phyloP scores from a whole-genome alignment of 2,888 invertebrate species.

The Ophioninae sp. region DNA sequence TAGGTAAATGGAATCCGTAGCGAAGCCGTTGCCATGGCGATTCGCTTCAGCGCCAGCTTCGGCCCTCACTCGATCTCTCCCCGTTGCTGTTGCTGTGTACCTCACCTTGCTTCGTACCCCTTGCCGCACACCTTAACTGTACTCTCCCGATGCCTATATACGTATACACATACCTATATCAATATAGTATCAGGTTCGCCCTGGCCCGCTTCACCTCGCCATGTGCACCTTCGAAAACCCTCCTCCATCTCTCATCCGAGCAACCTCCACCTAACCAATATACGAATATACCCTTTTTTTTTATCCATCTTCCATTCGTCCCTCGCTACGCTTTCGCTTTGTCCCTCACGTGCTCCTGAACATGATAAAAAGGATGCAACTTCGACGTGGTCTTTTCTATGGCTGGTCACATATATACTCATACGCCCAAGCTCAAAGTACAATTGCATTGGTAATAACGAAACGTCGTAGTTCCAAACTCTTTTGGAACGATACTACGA shows the following conservation, averaged over 20 bases:
- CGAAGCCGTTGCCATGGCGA: slow-evolving; percentile 80
- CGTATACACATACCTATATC: not conserved
- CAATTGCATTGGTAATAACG: not conserved
- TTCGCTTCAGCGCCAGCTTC: slow-evolving; percentile 72
- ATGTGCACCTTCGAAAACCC: slow-evolving; percentile 38
- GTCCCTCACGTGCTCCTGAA: slow-evolving; percentile 42
- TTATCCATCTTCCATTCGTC: slow-evolving; percentile 10
- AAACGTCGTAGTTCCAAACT: slow-evolving; percentile 22
- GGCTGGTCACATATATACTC: not conserved
- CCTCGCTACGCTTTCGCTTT: slow-evolving; percentile 33
- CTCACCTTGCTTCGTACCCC: slow-evolving; percentile 68
- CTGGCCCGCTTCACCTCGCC: slow-evolving; percentile 52
- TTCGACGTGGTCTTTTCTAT: slow-evolving; percentile 23
- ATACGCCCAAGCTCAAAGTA: not conserved
- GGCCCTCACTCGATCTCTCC: slow-evolving; percentile 57
- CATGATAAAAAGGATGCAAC: slow-evolving; percentile 31
- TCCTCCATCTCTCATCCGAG: slow-evolving; percentile 47
- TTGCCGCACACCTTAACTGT: slow-evolving; percentile 37
- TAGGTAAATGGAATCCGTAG: slow-evolving; percentile 81
- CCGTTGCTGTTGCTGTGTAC: slow-evolving; percentile 53
- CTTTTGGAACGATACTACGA: not conserved
- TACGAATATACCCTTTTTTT: slow-evolving; percentile 14
- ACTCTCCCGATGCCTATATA: slow-evolving; percentile 14
- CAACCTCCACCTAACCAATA: slow-evolving; percentile 54
- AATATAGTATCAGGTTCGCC: slow-evolving; percentile 31